Percentiles rank a stretch among this genome's conserved stretches.
These are phyloP conservation scores for Ammodytes dubius DNA, from an alignment of 2,113 vertebrate genomes.

Conservation along the genomic window DNA sequence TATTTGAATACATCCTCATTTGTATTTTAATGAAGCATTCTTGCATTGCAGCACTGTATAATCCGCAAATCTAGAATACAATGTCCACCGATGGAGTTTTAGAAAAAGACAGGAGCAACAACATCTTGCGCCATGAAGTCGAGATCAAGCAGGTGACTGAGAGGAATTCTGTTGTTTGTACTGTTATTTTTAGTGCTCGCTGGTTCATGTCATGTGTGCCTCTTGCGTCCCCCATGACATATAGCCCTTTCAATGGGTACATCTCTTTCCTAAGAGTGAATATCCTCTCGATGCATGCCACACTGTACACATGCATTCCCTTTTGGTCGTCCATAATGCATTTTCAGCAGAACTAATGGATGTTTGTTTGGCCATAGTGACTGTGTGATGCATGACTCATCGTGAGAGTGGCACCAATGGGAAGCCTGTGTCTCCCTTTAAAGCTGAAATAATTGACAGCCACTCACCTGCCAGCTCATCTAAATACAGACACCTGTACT, in stretches of 20 bases:
- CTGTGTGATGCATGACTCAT: slow-evolving; percentile 50
- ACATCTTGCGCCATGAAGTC: slow-evolving; percentile 1
- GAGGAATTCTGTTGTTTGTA: slow-evolving; percentile 19
- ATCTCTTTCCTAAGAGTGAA: background rate
- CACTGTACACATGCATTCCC: slow-evolving; percentile 3
- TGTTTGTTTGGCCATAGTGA: slow-evolving; percentile 35
- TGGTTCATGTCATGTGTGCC: slow-evolving; percentile 28
- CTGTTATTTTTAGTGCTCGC: slow-evolving; percentile 36
- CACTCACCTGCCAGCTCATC: slow-evolving; percentile 54
- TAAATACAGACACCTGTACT: slow-evolving; percentile 57
- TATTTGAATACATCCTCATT: background rate
- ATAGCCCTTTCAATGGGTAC: background rate
- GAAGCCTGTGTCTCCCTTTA: slow-evolving; percentile 23
- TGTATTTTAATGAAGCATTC: background rate
- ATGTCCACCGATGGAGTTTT: background rate
- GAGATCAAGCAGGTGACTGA: slow-evolving; percentile 18
- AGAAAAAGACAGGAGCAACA: slow-evolving; percentile 6
- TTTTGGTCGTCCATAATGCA: slow-evolving; percentile 22
- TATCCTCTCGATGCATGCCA: slow-evolving; percentile 3
- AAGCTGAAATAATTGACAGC: slow-evolving; percentile 51
- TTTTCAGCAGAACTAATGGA: slow-evolving; percentile 44
- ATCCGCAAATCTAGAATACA: background rate
- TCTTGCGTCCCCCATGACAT: background rate
- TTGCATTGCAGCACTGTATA: background rate
- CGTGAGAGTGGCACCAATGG: slow-evolving; percentile 32